These are phyloP conservation scores for Odocoileus virginianus DNA, from an alignment of 2,113 vertebrate genomes.

Conservation along the genomic window DNA sequence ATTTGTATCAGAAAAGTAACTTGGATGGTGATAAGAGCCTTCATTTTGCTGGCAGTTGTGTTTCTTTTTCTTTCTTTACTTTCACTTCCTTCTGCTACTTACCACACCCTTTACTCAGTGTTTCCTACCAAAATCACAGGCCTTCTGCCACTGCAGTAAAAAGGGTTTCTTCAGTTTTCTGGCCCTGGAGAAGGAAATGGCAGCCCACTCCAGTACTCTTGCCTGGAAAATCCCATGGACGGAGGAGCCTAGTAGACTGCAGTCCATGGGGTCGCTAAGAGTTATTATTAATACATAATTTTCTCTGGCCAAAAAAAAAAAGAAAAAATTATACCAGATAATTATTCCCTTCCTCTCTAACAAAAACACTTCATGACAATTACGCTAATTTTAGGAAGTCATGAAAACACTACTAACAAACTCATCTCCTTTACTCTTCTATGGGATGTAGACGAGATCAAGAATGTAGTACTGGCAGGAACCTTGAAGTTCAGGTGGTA, in stretches of 20 bases:
- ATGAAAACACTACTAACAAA: background rate
- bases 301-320: background rate
- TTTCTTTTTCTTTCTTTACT: background rate
- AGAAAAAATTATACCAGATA: background rate
- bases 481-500: background rate
- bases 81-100: slow-evolving; percentile 19
- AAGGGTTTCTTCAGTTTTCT: background rate
- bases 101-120: background rate
- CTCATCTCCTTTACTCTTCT: background rate
- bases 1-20: background rate
- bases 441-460: background rate
- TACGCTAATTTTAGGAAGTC: background rate
- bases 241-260: background rate
- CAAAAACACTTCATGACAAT: background rate
- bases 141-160: background rate
- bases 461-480: background rate
- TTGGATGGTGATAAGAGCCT: background rate
- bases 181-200: background rate
- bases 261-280: background rate
- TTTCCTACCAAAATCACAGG: background rate
- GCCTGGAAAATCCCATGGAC: background rate
- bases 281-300: slow-evolving; percentile 5
- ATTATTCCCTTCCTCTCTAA: background rate
- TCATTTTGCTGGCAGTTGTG: background rate
- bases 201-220: background rate